These are phyloP conservation scores for Forficula auricularia DNA, from an alignment of 1,140 invertebrate species.

Conservation along the genomic window DNA sequence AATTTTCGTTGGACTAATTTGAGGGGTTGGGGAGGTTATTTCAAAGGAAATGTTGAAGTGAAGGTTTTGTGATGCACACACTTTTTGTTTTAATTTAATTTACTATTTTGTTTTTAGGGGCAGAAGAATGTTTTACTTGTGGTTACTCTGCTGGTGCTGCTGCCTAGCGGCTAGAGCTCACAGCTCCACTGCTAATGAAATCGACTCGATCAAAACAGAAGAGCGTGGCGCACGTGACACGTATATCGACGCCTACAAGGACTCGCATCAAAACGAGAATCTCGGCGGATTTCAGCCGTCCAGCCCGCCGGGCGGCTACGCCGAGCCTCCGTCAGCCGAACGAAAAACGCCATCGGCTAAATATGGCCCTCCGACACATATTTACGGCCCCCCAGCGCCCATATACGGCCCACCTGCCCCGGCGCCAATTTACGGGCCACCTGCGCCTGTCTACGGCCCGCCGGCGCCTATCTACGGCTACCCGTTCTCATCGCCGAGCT, in stretches of 20 bases:
- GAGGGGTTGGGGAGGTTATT: too few species aligned
- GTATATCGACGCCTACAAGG: conserved; percentile 1
- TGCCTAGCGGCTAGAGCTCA: too few species aligned
- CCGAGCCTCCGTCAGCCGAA: neutral
- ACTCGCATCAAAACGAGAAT: neutral
- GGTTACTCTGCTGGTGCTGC: too few species aligned
- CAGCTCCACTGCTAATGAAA: too few species aligned
- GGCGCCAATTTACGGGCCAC: neutral
- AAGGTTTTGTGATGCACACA: too few species aligned
- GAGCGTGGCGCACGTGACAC: too few species aligned
- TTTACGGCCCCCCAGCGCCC: neutral
- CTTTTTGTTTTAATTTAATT: too few species aligned
- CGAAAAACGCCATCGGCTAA: neutral
- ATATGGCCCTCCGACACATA: neutral
- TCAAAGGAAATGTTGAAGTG: too few species aligned
- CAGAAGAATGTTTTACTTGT: too few species aligned
- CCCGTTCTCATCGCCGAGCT: conserved; percentile 18
- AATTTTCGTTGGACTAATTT: too few species aligned
- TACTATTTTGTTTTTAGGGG: too few species aligned
- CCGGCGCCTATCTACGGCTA: conserved; percentile 20
- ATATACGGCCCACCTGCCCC: neutral
- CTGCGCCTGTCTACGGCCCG: conserved; percentile 1
- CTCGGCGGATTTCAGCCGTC: neutral
- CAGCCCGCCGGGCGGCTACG: neutral
- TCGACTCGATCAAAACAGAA: too few species aligned